Conservation (phyloP, 1,140 invertebrate species). For the Cydia fagiglandana region DNA sequence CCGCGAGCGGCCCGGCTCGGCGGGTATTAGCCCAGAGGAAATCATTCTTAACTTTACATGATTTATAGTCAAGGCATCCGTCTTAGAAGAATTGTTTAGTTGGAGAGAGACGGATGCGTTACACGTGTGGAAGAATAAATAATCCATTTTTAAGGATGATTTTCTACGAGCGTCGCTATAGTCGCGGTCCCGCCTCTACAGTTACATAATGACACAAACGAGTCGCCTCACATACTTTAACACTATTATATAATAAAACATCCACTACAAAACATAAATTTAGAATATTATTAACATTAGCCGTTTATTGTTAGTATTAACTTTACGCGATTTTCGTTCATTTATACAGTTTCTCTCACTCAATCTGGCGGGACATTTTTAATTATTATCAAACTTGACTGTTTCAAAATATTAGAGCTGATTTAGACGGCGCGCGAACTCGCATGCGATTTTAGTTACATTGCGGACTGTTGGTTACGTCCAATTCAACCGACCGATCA, state of each 20-base stretch:
- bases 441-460: too few relatives aligned
- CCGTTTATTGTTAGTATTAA: slow-evolving; percentile 47
- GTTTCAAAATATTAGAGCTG: background rate
- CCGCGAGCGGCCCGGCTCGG: slow-evolving; percentile 3
- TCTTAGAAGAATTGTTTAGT: background rate
- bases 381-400: slow-evolving; percentile 29
- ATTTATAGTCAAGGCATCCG: background rate
- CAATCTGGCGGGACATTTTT: slow-evolving; percentile 54
- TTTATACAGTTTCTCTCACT: slow-evolving; percentile 57
- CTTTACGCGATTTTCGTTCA: slow-evolving; percentile 42
- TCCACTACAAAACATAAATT: slow-evolving; percentile 68
- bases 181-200: background rate
- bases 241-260: slow-evolving; percentile 54
- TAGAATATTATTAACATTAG: slow-evolving; percentile 60
- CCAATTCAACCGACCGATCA: too few relatives aligned
- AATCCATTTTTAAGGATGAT: background rate
- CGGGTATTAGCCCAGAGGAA: background rate
- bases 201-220: slow-evolving; percentile 47
- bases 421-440: too few relatives aligned
- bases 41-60: background rate
- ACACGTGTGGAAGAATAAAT: background rate
- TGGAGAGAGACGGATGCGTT: background rate
- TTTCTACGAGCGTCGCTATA: background rate
- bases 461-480: too few relatives aligned
- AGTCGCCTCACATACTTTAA: slow-evolving; percentile 40